A percentile compares a stretch with the other conserved stretches of the same genome.
phyloP scores from a whole-genome alignment of 2,888 invertebrate genomes.

The Phlogophora meticulosa region DNA sequence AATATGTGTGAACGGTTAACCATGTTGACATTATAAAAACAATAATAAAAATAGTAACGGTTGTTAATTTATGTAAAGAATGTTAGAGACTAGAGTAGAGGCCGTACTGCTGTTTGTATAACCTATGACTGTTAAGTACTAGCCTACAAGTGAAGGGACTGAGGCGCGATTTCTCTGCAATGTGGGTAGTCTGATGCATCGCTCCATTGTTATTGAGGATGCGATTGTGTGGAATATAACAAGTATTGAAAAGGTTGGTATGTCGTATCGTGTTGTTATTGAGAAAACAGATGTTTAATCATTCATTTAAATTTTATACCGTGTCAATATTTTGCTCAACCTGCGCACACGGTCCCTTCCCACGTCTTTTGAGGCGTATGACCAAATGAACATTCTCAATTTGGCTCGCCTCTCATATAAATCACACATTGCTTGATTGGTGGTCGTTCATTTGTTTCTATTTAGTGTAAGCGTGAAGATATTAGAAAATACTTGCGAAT shows the following conservation, averaged over 20 bases:
- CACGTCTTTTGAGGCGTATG: constrained; percentile 42
- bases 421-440: constrained; percentile 32
- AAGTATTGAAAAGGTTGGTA: constrained; percentile 7
- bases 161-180: constrained; percentile 43
- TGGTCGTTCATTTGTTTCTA: constrained; percentile 10
- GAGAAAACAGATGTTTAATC: constrained; percentile 16
- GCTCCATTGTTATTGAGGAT: constrained; percentile 31
- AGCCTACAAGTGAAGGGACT: constrained; percentile 62
- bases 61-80: constrained; percentile 67
- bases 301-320: constrained; percentile 8
- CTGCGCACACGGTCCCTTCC: constrained; percentile 27
- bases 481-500: constrained; percentile 25
- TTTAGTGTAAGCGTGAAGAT: constrained; percentile 29
- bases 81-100: constrained; percentile 50
- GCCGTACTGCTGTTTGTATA: constrained; percentile 50
- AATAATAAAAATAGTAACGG: constrained; percentile 44
- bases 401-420: constrained; percentile 47
- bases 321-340: constrained; percentile 26
- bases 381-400: constrained; percentile 55
- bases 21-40: constrained; percentile 47
- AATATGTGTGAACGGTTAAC: constrained; percentile 29
- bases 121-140: constrained; percentile 52
- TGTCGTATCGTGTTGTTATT: constrained; percentile 15
- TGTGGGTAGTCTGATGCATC: constrained; percentile 41
- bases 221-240: constrained; percentile 4